Percentiles rank a stretch among this genome's conserved stretches.
These are phyloP conservation scores for Leptinotarsa lineolata DNA, from an alignment of 1,140 invertebrate species.

Conservation along the genomic window DNA sequence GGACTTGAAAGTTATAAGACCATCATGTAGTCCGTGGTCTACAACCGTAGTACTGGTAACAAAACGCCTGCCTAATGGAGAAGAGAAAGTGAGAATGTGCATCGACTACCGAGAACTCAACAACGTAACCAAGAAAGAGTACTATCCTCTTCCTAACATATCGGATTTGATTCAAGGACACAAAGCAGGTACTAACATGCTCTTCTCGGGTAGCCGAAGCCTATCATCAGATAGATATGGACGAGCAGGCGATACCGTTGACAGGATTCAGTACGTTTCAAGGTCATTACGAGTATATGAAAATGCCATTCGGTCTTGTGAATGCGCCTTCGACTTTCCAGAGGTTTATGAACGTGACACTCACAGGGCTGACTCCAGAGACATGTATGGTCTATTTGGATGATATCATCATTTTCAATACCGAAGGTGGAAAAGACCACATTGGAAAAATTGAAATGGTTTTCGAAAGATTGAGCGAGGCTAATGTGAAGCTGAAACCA, in stretches of 20 bases:
- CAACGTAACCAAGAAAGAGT: too few relatives aligned
- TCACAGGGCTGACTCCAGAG: constrained; percentile 13
- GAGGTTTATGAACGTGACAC: background rate
- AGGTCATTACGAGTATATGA: too few relatives aligned
- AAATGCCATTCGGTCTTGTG: background rate
- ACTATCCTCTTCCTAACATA: constrained; percentile 18
- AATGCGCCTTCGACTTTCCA: constrained; percentile 22
- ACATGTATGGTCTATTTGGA: constrained; percentile 20
- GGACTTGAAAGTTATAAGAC: constrained; percentile 9
- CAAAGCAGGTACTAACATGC: background rate
- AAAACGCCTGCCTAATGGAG: constrained; percentile 12
- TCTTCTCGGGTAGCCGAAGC: constrained; percentile 12
- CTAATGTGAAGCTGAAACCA: constrained; percentile 18
- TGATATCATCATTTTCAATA: constrained; percentile 21
- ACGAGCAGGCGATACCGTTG: too few relatives aligned
- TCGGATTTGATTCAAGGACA: too few relatives aligned
- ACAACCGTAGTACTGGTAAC: constrained; percentile 12
- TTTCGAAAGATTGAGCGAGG: background rate
- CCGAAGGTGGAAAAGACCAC: background rate
- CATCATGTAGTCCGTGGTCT: constrained; percentile 9
- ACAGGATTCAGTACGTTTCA: too few relatives aligned
- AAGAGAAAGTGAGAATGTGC: constrained; percentile 15
- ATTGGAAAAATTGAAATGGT: background rate
- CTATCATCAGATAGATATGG: constrained; percentile 19
- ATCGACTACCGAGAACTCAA: constrained; percentile 23